phyloP scores from a whole-genome alignment of 2,113 vertebrate species.

The Camelus bactrianus region DNA sequence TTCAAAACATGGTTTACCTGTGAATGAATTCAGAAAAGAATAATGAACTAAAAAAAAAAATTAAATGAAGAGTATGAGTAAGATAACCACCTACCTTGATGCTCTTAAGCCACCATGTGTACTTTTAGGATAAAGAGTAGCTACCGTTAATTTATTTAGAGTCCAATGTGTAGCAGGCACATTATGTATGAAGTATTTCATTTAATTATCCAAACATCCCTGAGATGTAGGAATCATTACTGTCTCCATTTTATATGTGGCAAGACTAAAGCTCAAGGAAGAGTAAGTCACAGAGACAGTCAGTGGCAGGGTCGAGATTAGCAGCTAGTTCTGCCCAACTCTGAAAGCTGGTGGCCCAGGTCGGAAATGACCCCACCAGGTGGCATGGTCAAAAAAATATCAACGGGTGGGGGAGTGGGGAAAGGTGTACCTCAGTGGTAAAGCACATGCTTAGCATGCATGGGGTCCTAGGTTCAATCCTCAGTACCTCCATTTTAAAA shows the following conservation, averaged over 20 bases:
- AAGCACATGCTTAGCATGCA: too few species aligned
- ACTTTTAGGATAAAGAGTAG: not conserved
- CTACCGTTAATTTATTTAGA: not conserved
- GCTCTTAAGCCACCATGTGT: not conserved
- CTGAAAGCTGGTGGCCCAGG: not conserved
- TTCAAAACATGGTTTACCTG: not conserved
- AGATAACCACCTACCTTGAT: not conserved
- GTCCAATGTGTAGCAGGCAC: not conserved
- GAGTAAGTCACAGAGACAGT: not conserved
- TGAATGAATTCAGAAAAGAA: constrained; percentile 45
- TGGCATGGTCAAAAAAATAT: not conserved
- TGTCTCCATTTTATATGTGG: not conserved
- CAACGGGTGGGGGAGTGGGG: too few species aligned
- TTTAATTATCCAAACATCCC: not conserved
- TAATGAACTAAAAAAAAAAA: constrained; percentile 14
- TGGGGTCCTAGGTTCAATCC: too few species aligned
- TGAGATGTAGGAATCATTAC: not conserved
- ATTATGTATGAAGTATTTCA: not conserved
- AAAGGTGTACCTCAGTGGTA: too few species aligned
- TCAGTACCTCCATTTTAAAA: too few species aligned
- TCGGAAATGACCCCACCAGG: not conserved
- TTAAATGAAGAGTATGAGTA: not conserved
- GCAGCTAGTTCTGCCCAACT: not conserved
- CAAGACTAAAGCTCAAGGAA: not conserved
- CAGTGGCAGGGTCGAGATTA: not conserved